Percentiles rank a stretch among this genome's conserved stretches.
phyloP scores from a whole-genome alignment of 2,888 invertebrate species.

The Gryllus longicercus region DNA sequence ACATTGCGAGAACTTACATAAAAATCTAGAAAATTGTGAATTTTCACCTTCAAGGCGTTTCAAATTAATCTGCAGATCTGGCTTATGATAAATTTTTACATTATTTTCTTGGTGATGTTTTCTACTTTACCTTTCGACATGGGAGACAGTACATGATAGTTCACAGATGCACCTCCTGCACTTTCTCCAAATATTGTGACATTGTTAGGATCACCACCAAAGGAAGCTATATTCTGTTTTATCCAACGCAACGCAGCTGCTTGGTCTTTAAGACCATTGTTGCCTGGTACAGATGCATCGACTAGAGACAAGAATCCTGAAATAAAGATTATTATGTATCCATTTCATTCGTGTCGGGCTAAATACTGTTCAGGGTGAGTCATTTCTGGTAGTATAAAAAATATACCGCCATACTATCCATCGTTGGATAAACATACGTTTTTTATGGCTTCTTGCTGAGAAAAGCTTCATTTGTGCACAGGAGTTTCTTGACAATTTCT shows the following conservation, averaged over 20 bases:
- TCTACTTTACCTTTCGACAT: neutral
- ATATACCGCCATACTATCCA: too few relatives aligned
- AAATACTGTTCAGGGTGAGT: neutral
- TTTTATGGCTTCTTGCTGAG: too few relatives aligned
- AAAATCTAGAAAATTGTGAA: too few relatives aligned
- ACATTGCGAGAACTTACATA: too few relatives aligned
- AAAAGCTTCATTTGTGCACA: too few relatives aligned
- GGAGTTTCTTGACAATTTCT: too few relatives aligned
- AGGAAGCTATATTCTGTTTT: neutral
- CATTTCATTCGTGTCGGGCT: neutral
- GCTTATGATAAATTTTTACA: too few relatives aligned
- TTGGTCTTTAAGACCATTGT: conserved; percentile 8
- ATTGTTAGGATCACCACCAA: neutral
- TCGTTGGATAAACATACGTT: too few relatives aligned
- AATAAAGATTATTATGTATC: neutral
- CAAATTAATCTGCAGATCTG: too few relatives aligned
- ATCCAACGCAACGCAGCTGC: neutral
- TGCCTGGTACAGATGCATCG: neutral
- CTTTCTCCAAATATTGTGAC: conserved; percentile 17
- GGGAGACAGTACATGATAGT: neutral
- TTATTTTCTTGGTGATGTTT: too few relatives aligned
- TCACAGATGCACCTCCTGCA: neutral
- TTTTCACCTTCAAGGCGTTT: too few relatives aligned
- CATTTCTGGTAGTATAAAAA: neutral
- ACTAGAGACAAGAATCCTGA: conserved; percentile 1